Evolutionary conservation across 2,797 vertebrate genomes (phyloP).

Genomic region (Micrastur ruficollis): DNA sequence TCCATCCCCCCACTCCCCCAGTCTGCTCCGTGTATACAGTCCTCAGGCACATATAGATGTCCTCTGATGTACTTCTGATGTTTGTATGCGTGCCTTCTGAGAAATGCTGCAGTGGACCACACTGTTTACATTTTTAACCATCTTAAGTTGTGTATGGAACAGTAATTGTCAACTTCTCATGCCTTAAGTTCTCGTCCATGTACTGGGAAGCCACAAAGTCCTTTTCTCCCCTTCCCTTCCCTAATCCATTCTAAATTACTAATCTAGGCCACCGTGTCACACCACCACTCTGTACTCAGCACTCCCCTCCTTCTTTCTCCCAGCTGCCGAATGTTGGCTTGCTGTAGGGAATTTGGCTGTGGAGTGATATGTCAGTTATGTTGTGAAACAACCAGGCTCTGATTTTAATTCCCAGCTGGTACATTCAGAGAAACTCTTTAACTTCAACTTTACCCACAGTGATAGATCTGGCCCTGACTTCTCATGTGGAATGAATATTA

Average conservation of each 20-base stretch:
- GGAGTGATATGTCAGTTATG: not conserved
- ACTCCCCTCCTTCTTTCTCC: not conserved
- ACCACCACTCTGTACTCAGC: not conserved
- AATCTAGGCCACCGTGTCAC: not conserved
- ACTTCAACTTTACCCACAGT: conserved; percentile 27
- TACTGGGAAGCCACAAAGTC: not conserved
- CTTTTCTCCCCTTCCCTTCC: not conserved
- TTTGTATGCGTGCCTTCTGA: not conserved
- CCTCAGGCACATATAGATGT: not conserved
- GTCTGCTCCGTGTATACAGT: not conserved
- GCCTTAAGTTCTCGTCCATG: not conserved
- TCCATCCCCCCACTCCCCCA: rapidly evolving
- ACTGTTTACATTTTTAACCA: not conserved
- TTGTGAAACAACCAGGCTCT: conserved; percentile 17
- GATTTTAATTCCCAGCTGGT: not conserved
- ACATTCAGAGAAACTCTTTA: not conserved
- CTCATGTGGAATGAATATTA: not conserved
- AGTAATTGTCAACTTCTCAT: not conserved
- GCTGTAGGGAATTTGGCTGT: not conserved
- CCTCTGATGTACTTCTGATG: not conserved
- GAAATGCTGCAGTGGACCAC: not conserved
- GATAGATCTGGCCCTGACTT: not conserved
- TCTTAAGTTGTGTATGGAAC: not conserved
- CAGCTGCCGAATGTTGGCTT: not conserved
- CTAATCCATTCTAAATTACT: not conserved